Conservation (phyloP, 2,113 vertebrate genomes). For the Dasyornis broadbenti region DNA sequence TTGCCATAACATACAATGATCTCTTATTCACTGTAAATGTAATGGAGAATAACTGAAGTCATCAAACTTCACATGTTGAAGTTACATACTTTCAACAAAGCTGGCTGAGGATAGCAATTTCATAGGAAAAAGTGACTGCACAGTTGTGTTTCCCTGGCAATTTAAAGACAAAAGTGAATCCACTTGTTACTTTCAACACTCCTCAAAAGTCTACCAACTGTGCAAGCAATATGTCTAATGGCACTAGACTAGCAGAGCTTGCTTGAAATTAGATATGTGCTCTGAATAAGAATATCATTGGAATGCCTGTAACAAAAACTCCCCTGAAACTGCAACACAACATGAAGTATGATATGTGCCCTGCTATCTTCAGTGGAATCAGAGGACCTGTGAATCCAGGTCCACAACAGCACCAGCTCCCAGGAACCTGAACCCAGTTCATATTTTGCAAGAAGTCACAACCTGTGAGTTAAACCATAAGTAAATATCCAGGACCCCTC, state of each 20-base stretch:
- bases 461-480: background rate
- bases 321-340: background rate
- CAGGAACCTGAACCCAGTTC: background rate
- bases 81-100: background rate
- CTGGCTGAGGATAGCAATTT: background rate
- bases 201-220: slow-evolving; percentile 43
- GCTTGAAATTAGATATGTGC: slow-evolving; percentile 31
- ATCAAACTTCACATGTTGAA: background rate
- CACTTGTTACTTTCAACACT: slow-evolving; percentile 40
- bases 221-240: slow-evolving; percentile 57
- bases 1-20: background rate
- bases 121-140: background rate
- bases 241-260: slow-evolving; percentile 24
- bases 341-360: background rate
- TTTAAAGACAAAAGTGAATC: slow-evolving; percentile 37
- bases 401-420: background rate
- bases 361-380: background rate
- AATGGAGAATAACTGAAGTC: background rate
- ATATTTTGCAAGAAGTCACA: background rate
- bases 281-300: slow-evolving; percentile 14
- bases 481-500: background rate
- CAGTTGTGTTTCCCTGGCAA: background rate
- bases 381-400: background rate
- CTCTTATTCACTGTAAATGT: background rate
- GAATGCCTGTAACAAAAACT: slow-evolving; percentile 30